These are phyloP conservation scores for Drosophila bunnanda DNA, from an alignment of 2,888 invertebrate genomes.

Conservation along the genomic window DNA sequence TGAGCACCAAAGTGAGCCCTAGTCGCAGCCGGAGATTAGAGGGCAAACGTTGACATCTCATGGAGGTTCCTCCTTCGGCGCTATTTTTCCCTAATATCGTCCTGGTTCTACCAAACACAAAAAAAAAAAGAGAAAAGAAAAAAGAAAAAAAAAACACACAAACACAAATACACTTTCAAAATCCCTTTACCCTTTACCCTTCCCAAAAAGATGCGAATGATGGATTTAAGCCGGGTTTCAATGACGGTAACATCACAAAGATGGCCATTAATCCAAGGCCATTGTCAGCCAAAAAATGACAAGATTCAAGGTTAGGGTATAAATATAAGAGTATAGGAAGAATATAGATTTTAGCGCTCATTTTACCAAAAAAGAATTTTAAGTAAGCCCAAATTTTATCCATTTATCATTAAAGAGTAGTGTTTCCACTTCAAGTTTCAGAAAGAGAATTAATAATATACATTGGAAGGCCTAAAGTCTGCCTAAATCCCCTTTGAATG, in stretches of 20 bases:
- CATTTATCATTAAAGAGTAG: no score
- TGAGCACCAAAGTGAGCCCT: constrained; percentile 53
- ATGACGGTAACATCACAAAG: constrained; percentile 28
- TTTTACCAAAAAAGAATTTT: no score
- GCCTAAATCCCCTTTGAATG: constrained; percentile 1
- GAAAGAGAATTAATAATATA: no score
- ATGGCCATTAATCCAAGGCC: constrained; percentile 2
- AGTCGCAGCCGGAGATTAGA: constrained; percentile 61
- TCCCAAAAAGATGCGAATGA: constrained; percentile 11
- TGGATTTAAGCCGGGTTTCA: constrained; percentile 26
- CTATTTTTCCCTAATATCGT: constrained; percentile 6
- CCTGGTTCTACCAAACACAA: background rate
- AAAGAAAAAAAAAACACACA: no score
- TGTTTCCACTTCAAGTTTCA: no score
- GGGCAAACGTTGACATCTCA: constrained; percentile 58
- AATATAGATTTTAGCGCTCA: no score
- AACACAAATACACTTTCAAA: background rate
- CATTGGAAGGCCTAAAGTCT: no score
- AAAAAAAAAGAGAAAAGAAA: no score
- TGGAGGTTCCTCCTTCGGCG: constrained; percentile 31
- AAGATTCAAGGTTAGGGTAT: background rate
- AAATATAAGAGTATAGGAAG: no score
- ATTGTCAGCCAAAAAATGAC: background rate
- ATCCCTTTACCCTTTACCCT: background rate
- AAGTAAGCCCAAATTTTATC: no score